These are phyloP conservation scores for Ophraella communa DNA, from an alignment of 2,888 invertebrate species.

Conservation along the genomic window DNA sequence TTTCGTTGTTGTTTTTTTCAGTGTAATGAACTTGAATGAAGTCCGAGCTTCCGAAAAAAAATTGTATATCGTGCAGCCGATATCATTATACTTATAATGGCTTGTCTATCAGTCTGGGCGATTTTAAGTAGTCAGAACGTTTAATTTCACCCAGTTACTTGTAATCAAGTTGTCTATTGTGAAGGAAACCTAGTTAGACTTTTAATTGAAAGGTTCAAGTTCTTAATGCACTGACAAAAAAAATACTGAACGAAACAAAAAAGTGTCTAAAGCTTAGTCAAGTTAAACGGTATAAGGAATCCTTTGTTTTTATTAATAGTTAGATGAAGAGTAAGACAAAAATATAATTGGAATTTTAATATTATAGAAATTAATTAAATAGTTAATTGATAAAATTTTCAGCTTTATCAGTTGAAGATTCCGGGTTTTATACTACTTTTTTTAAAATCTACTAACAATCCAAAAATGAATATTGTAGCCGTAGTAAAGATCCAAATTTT, in stretches of 20 bases:
- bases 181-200: conserved; percentile 31
- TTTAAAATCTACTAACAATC: too few species aligned
- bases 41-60: conserved; percentile 27
- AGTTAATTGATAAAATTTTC: too few species aligned
- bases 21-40: conserved; percentile 29
- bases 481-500: too few species aligned
- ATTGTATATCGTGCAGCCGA: conserved; percentile 22
- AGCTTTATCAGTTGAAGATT: too few species aligned
- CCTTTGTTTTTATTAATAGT: too few species aligned
- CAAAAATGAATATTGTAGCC: too few species aligned
- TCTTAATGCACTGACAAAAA: conserved; percentile 20
- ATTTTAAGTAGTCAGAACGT: conserved; percentile 31
- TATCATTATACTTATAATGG: conserved; percentile 34
- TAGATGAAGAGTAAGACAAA: too few species aligned
- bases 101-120: conserved; percentile 28
- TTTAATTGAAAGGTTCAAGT: conserved; percentile 31
- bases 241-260: conserved; percentile 14
- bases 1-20: conserved; percentile 24
- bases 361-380: too few species aligned
- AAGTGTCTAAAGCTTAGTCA: neutral
- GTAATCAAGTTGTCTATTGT: conserved; percentile 43
- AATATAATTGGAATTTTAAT: too few species aligned
- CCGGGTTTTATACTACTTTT: too few species aligned
- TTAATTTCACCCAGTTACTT: conserved; percentile 40
- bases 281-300: neutral